Base-by-base conservation (phyloP, 2,797 vertebrate species). In the Chiroxiphia lanceolata region DNA sequence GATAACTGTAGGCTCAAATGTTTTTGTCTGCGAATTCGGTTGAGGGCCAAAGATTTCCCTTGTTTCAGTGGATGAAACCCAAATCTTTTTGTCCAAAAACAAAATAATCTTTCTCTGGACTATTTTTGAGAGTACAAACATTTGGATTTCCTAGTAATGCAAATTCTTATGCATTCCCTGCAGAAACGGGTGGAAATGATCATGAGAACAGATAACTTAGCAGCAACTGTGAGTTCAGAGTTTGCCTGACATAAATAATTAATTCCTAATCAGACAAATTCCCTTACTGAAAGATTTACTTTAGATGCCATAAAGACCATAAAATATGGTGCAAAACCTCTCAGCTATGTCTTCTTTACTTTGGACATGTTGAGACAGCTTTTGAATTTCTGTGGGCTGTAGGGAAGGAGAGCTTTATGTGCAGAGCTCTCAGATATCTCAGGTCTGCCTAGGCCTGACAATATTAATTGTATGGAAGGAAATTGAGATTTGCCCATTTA, bases 401-500 rank as follows among this genome's bases (percentile, higher is more conserved):
- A 70, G 38, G n/a, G 67, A 74, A 89, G 77, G 33, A 69, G 26
- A 90, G 6, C 13, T 90, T 56, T 70, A 12, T 1, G 1, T 18
- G 33, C 83, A 76, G 79, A 87, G 18, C 44, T 89, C 42, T 86
- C 36, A 13, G 27, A 33, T 68, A 38, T 4, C 59, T 2, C 74
- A 89, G 74, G 33, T 80, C 85, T 91, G 81, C 56, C 59, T 64
- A 47, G 70, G 34, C 80, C 71, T 75, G 90, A 44, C 69, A 90
- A 57, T 90, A 69, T 82, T 93, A 90, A 95, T 74, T 3, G 2
- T 36, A 44, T 53, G 48, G 64, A 75, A 97, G 78, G 83, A 95
- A 95, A 95, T 60, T 65, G 78, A 90, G 56, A 90, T 90, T 90
- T 80, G 57, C 67, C 45, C 81, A 93, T 90, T 94, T 94, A 80